Percentiles rank a stretch among this genome's conserved stretches.
These are phyloP conservation scores for Acrocephalus kingi DNA, from an alignment of 2,113 vertebrate genomes.

Conservation along the genomic window DNA sequence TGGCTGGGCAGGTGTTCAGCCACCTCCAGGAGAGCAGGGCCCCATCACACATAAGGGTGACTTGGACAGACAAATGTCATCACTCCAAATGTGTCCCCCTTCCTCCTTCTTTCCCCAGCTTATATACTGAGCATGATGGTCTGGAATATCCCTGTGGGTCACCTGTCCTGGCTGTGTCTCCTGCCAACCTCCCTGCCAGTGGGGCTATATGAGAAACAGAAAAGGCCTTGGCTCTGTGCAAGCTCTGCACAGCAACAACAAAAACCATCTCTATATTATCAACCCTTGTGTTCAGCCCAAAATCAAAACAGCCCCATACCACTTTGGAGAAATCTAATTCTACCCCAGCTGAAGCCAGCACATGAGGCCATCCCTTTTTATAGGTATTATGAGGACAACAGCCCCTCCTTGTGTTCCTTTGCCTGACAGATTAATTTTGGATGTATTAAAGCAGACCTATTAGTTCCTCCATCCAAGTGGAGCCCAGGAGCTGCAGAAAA, in stretches of 20 bases:
- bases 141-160: not conserved
- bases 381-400: not conserved
- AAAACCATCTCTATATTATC: accelerated
- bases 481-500: not conserved
- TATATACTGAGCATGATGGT: accelerated
- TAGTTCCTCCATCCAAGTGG: not conserved
- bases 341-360: too few relatives aligned
- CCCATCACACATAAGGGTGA: accelerated
- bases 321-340: not conserved
- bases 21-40: not conserved
- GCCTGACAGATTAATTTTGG: not conserved
- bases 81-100: not conserved
- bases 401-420: not conserved
- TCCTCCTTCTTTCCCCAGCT: accelerated
- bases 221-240: too few relatives aligned
- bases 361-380: not conserved
- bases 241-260: not conserved
- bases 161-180: not conserved
- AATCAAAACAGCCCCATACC: not conserved
- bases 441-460: not conserved
- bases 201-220: accelerated
- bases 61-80: not conserved
- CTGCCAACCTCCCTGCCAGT: accelerated
- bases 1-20: not conserved
- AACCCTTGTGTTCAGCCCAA: not conserved